phyloP scores from a whole-genome alignment of 1,140 invertebrate genomes.

The Ooceraea biroi region DNA sequence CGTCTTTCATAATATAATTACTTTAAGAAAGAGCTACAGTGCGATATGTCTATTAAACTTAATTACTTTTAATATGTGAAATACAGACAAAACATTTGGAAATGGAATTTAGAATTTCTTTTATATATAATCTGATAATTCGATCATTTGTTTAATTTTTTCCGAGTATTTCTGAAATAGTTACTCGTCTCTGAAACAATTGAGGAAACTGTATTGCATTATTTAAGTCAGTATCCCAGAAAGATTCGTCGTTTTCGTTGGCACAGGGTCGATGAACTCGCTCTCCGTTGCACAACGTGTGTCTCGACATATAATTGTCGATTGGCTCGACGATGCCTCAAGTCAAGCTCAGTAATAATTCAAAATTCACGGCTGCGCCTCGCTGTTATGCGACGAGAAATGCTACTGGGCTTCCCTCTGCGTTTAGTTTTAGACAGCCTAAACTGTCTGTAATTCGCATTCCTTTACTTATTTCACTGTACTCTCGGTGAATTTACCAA shows the following conservation, averaged over 20 bases:
- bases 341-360: slow-evolving; percentile 45
- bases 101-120: not conserved
- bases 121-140: too few species aligned
- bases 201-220: slow-evolving; percentile 2
- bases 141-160: too few species aligned
- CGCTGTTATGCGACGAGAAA: not conserved
- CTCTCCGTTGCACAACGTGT: not conserved
- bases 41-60: too few species aligned
- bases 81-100: not conserved
- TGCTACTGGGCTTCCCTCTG: not conserved
- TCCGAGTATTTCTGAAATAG: too few species aligned
- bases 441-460: slow-evolving; percentile 35
- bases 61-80: too few species aligned
- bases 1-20: too few species aligned
- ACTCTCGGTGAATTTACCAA: slow-evolving; percentile 8
- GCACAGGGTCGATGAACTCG: slow-evolving; percentile 20
- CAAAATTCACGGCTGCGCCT: slow-evolving; percentile 6
- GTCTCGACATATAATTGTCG: slow-evolving; percentile 9
- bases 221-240: not conserved
- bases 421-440: not conserved
- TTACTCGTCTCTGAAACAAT: too few species aligned
- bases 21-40: too few species aligned
- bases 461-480: not conserved
- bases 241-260: slow-evolving; percentile 4
- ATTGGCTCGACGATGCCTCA: slow-evolving; percentile 37